Evolutionary conservation across 2,113 vertebrate species (phyloP), one percentile per base, ranked within the genome.

Genomic region (Oryzias woworae): DNA sequence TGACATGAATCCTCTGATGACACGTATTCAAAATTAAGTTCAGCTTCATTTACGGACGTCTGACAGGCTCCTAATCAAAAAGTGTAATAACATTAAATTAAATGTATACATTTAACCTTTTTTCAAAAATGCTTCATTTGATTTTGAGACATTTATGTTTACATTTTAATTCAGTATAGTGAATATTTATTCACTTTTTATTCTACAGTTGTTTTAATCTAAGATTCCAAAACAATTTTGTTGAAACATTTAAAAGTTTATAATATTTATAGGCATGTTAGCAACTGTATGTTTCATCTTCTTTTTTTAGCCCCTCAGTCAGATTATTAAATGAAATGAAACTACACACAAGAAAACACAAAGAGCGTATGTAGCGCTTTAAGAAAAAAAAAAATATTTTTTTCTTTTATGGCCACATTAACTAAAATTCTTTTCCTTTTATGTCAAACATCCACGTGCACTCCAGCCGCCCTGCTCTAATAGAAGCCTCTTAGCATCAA

Each of bases 401-500:
- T 4, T 2, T 0, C n/a, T 53, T 56, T 47, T 12, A 48, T 17
- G 1, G 0, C 31, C 13, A 55, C 47, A 62, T 31, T 45, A 31
- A 41, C 18, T 50, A 24, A 62, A 54, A 16, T 46, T 17, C 8
- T 31, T 18, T 46, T 14, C 20, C 44, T 22, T 31, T 31, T 14
- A 16, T 48, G 65, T 60, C n/a, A 64, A 48, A 47, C 24, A 54
- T 48, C 23, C 8, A 14, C 13, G 15, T 52, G 41, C 46, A 48
- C 59, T 58, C 41, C 61, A 58, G 53, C 44, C 46, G 6, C 46
- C 45, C 49, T 0, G 1, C 47, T 48, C 18, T 53, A 55, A 72
- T 58, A 24, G 51, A 63, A 75, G 57, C 54, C 66, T 71, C 28
- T 71, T 18, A 56, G 45, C 14, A 1, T 51, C 70, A 63, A 24